Evolutionary conservation across 2,888 invertebrate genomes (phyloP).

Genomic region (Microctonus hyperodae): DNA sequence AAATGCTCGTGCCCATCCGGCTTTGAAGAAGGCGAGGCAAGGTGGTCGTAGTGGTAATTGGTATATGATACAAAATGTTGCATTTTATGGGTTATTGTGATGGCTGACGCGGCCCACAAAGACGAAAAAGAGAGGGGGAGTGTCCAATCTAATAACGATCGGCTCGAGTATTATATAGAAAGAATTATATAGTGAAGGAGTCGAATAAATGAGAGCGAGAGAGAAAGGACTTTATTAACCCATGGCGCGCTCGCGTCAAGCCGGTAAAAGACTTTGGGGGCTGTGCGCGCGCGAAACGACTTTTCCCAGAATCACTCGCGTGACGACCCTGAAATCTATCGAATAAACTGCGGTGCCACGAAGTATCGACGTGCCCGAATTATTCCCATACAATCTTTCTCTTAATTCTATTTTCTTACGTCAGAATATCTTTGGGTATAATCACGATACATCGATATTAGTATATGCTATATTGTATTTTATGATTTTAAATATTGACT

Average conservation of each 20-base stretch:
- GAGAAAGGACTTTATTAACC: conserved; percentile 61
- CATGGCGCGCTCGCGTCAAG: conserved; percentile 36
- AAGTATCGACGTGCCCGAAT: conserved; percentile 23
- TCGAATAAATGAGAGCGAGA: conserved; percentile 33
- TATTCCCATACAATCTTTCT: background rate
- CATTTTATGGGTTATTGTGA: conserved; percentile 62
- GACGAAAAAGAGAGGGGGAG: conserved; percentile 46
- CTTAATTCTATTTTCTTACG: background rate
- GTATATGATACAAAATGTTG: conserved; percentile 59
- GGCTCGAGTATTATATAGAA: conserved; percentile 40
- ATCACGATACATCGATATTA: background rate
- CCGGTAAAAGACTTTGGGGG: conserved; percentile 30
- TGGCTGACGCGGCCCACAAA: conserved; percentile 41
- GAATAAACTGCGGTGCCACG: conserved; percentile 38
- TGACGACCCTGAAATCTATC: conserved; percentile 59
- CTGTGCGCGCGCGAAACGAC: conserved; percentile 55
- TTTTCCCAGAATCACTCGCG: conserved; percentile 62
- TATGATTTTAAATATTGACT: background rate
- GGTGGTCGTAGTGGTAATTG: conserved; percentile 49
- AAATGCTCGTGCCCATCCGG: conserved; percentile 28
- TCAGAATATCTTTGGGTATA: background rate
- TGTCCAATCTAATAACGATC: conserved; percentile 62
- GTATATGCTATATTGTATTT: background rate
- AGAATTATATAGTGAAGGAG: background rate
- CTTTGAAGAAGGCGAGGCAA: conserved; percentile 32